Percentiles rank a stretch among this genome's conserved stretches.
phyloP scores from a whole-genome alignment of 2,888 invertebrate genomes.

The Scelioninae gen. 1 region DNA sequence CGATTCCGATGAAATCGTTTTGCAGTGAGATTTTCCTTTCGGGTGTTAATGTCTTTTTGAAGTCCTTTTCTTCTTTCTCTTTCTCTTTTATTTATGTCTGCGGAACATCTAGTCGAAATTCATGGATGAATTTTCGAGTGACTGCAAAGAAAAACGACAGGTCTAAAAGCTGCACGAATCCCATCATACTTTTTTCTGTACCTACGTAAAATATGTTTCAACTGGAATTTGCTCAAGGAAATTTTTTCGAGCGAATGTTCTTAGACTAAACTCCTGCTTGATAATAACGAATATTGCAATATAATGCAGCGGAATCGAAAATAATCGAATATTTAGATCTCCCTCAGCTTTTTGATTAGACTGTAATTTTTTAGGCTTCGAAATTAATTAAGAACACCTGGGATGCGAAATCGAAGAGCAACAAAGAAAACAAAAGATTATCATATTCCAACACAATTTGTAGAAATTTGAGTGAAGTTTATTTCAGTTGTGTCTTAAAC shows the following conservation, averaged over 20 bases:
- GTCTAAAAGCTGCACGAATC: conserved; percentile 40
- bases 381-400: neutral
- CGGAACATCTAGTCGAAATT: conserved; percentile 38
- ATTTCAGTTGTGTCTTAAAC: too few species aligned
- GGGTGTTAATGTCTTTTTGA: conserved; percentile 43
- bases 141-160: conserved; percentile 64
- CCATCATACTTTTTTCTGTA: conserved; percentile 45
- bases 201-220: conserved; percentile 41
- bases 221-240: conserved; percentile 19
- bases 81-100: conserved; percentile 34
- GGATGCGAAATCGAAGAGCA: too few species aligned
- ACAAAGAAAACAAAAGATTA: too few species aligned
- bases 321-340: conserved; percentile 13
- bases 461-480: too few species aligned
- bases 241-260: conserved; percentile 21
- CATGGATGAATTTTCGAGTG: conserved; percentile 37
- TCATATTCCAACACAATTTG: too few species aligned
- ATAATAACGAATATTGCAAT: conserved; percentile 30
- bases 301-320: conserved; percentile 34
- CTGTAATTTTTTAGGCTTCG: neutral
- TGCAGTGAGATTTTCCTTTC: conserved; percentile 10
- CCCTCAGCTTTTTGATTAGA: neutral
- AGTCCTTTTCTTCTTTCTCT: conserved; percentile 1
- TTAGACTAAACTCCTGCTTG: conserved; percentile 10
- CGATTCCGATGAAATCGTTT: conserved; percentile 11